Conservation (phyloP, 2,888 invertebrate species). For the Rotaria socialis region DNA sequence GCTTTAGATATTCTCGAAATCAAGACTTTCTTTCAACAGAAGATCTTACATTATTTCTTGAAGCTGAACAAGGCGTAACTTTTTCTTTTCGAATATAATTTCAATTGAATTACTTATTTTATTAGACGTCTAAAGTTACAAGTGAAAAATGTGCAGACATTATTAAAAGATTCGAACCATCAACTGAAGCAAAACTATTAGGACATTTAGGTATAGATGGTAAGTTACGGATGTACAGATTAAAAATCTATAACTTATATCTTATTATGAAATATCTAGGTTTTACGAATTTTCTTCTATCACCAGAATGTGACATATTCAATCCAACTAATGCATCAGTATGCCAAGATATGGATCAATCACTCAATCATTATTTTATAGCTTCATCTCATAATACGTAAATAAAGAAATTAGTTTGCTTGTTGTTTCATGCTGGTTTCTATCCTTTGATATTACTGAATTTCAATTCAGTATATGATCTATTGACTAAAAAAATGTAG, state of each 20-base stretch:
- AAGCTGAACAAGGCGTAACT: constrained; percentile 65
- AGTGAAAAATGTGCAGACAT: constrained; percentile 63
- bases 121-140: constrained; percentile 62
- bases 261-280: constrained; percentile 50
- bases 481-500: too few relatives aligned
- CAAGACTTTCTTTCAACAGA: constrained; percentile 64
- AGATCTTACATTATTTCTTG: constrained; percentile 64
- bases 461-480: too few relatives aligned
- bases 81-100: background rate
- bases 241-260: background rate
- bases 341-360: constrained; percentile 64
- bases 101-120: background rate
- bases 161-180: constrained; percentile 64
- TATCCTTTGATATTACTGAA: background rate
- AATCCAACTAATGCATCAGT: constrained; percentile 60
- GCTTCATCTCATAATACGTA: constrained; percentile 63
- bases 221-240: constrained; percentile 49
- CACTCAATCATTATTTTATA: constrained; percentile 63
- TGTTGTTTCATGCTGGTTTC: too few relatives aligned
- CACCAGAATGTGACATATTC: constrained; percentile 63
- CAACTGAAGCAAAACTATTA: constrained; percentile 62
- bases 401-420: constrained; percentile 40
- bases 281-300: constrained; percentile 56
- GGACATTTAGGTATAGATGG: constrained; percentile 65
- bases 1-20: constrained; percentile 62